These are phyloP conservation scores for Ganaspis sp. DNA, from an alignment of 1,140 invertebrate species.

Conservation along the genomic window DNA sequence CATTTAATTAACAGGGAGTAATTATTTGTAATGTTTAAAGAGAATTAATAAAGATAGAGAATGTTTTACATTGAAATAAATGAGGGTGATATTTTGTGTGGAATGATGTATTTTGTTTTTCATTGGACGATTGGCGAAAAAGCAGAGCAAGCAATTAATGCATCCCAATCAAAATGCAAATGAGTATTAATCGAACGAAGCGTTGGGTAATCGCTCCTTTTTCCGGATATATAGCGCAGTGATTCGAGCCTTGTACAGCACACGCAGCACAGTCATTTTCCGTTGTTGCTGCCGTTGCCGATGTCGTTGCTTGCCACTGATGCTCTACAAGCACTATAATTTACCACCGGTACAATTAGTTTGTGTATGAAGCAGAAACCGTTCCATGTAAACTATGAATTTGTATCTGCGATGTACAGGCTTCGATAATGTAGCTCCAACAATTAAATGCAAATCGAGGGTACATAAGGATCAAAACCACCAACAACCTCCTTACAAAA, in stretches of 20 bases:
- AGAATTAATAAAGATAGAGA: too few species aligned
- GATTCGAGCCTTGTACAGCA: conserved; percentile 20
- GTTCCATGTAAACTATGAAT: conserved; percentile 31
- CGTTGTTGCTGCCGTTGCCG: conserved; percentile 2
- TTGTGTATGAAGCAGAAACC: conserved; percentile 27
- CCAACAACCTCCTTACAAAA: not conserved
- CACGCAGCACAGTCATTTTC: conserved; percentile 17
- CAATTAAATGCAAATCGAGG: not conserved
- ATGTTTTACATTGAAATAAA: not conserved
- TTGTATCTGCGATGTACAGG: conserved; percentile 6
- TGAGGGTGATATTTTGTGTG: not conserved
- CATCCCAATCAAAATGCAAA: conserved; percentile 56
- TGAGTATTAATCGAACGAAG: conserved; percentile 54
- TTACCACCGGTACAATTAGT: conserved; percentile 33
- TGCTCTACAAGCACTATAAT: conserved; percentile 32
- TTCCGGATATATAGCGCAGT: conserved; percentile 32
- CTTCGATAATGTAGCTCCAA: not conserved
- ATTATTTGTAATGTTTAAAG: too few species aligned
- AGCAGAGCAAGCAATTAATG: conserved; percentile 28
- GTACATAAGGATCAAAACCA: conserved; percentile 24
- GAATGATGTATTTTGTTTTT: not conserved
- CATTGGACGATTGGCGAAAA: conserved; percentile 16
- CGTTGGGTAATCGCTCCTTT: conserved; percentile 41
- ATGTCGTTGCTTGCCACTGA: conserved; percentile 12
- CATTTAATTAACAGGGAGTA: not conserved